A percentile compares a stretch with the other conserved stretches of the same genome.
These are phyloP conservation scores for Orthosia gothica DNA, from an alignment of 2,888 invertebrate genomes.

Conservation along the genomic window DNA sequence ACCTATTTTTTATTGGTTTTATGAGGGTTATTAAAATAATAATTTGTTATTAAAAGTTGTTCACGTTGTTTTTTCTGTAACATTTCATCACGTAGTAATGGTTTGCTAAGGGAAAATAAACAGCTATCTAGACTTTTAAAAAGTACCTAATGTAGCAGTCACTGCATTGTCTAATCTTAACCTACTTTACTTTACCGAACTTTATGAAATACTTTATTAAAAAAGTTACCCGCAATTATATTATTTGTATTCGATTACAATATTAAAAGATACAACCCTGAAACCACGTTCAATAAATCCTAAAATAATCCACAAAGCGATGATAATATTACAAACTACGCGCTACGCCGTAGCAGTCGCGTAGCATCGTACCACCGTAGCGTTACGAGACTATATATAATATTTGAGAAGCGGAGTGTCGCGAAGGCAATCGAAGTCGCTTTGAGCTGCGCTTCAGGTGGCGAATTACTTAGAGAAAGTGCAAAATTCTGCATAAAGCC, in stretches of 20 bases:
- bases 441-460: slow-evolving; percentile 42
- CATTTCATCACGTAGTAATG: too few species aligned
- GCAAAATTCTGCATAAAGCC: slow-evolving; percentile 45
- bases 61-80: too few species aligned
- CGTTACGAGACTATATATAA: slow-evolving; percentile 38
- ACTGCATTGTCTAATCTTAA: too few species aligned
- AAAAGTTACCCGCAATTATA: background rate
- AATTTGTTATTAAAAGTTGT: background rate
- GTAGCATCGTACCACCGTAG: slow-evolving; percentile 45
- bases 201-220: too few species aligned
- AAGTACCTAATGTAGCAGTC: too few species aligned
- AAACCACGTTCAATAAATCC: background rate
- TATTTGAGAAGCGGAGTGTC: slow-evolving; percentile 47
- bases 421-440: slow-evolving; percentile 36
- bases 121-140: too few species aligned
- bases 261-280: too few species aligned
- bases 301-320: background rate
- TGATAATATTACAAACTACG: slow-evolving; percentile 13
- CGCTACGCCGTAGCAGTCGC: slow-evolving; percentile 55
- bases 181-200: too few species aligned
- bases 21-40: background rate
- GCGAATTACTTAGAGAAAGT: slow-evolving; percentile 52
- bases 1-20: background rate
- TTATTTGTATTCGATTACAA: background rate
- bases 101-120: too few species aligned